Evolutionary conservation across 2,113 vertebrate genomes (phyloP).

Genomic region (Callospermophilus lateralis): DNA sequence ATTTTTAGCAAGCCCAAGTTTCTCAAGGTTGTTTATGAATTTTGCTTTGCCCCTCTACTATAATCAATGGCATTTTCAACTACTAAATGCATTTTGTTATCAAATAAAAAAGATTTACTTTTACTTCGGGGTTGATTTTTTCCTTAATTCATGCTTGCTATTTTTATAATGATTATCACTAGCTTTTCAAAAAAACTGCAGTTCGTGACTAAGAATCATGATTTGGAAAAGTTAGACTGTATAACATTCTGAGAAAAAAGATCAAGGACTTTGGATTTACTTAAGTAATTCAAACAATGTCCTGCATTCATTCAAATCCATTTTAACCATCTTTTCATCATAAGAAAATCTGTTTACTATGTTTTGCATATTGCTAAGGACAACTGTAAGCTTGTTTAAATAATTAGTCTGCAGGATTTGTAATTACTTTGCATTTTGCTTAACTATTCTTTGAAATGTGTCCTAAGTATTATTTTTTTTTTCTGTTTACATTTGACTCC

Average conservation of each 20-base stretch:
- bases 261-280: slow-evolving; percentile 17
- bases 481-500: slow-evolving; percentile 21
- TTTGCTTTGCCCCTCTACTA: background rate
- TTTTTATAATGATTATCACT: background rate
- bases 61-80: background rate
- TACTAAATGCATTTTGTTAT: slow-evolving; percentile 2
- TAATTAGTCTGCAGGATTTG: background rate
- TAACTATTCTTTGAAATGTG: slow-evolving; percentile 10
- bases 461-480: background rate
- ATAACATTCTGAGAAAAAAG: background rate
- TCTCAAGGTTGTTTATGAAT: background rate
- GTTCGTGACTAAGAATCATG: background rate
- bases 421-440: slow-evolving; percentile 46
- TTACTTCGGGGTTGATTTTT: background rate
- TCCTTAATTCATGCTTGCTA: slow-evolving; percentile 29
- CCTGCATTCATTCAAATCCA: background rate
- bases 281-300: slow-evolving; percentile 53
- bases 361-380: background rate
- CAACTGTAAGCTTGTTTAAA: background rate
- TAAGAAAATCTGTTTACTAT: slow-evolving; percentile 42
- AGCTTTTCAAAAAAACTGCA: slow-evolving; percentile 34
- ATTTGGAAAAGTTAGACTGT: background rate
- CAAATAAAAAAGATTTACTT: background rate
- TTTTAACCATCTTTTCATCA: slow-evolving; percentile 46
- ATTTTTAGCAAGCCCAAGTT: background rate